These are phyloP conservation scores for Myripristis jacobus DNA, from an alignment of 2,797 vertebrate genomes.

Conservation along the genomic window DNA sequence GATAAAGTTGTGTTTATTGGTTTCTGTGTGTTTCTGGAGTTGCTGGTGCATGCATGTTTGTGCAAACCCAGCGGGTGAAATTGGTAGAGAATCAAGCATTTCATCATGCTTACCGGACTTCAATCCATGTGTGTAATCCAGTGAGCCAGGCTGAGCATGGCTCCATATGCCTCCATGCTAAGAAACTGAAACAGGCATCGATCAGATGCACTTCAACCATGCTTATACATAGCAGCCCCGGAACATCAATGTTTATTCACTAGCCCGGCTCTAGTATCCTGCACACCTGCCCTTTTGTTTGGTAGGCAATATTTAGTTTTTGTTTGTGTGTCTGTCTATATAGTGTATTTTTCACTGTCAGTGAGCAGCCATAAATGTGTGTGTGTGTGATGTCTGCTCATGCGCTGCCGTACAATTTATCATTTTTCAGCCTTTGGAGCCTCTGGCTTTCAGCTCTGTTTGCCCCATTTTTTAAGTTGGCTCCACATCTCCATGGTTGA, in stretches of 20 bases:
- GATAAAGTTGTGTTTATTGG: conserved; percentile 5
- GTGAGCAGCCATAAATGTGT: neutral
- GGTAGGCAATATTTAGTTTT: conserved; percentile 24
- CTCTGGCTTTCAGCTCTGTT: conserved; percentile 44
- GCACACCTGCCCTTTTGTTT: conserved; percentile 18
- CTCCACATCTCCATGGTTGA: conserved; percentile 53
- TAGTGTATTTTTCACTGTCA: neutral
- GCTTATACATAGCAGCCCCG: conserved; percentile 3
- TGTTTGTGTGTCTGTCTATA: neutral
- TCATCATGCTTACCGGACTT: conserved; percentile 69
- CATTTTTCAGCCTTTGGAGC: conserved; percentile 24
- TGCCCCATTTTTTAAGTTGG: conserved; percentile 45
- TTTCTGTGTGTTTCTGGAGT: conserved; percentile 13
- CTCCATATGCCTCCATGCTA: conserved; percentile 52
- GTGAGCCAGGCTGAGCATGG: conserved; percentile 48
- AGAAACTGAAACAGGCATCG: conserved; percentile 34
- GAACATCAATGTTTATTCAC: conserved; percentile 27
- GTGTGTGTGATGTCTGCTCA: conserved; percentile 29
- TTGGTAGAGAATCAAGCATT: conserved; percentile 63
- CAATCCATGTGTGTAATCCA: conserved; percentile 78
- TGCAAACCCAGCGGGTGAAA: conserved; percentile 50
- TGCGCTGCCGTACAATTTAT: conserved; percentile 47
- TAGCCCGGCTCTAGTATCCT: conserved; percentile 10
- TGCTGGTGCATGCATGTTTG: conserved; percentile 39
- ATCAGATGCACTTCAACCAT: conserved; percentile 50